These are phyloP conservation scores for Keiferia lycopersicella DNA, from an alignment of 2,888 invertebrate genomes.

Conservation along the genomic window DNA sequence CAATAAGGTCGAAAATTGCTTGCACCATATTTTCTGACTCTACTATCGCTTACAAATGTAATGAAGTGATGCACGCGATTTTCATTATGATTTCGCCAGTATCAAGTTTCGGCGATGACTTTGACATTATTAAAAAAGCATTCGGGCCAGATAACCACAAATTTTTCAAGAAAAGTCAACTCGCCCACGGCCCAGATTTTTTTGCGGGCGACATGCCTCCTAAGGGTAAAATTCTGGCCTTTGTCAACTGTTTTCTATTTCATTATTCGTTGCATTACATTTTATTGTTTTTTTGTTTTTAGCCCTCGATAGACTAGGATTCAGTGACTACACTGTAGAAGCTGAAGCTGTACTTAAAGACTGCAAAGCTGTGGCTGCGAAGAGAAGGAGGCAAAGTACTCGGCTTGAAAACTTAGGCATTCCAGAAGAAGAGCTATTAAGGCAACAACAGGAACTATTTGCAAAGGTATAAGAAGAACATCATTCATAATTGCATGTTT, in stretches of 20 bases:
- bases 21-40: too few species aligned
- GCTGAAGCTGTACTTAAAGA: slow-evolving; percentile 97
- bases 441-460: slow-evolving; percentile 98
- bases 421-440: slow-evolving; percentile 97
- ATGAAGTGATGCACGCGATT: too few species aligned
- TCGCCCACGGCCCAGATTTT: too few species aligned
- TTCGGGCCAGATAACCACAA: too few species aligned
- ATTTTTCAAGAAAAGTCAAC: too few species aligned
- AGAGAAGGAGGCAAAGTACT: slow-evolving; percentile 95
- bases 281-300: slow-evolving; percentile 38
- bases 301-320: slow-evolving; percentile 95
- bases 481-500: too few species aligned
- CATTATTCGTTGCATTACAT: neutral
- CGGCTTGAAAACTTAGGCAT: slow-evolving; percentile 98
- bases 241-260: neutral
- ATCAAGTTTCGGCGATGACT: too few species aligned
- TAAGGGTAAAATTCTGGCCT: neutral
- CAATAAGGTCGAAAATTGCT: too few species aligned
- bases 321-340: slow-evolving; percentile 96
- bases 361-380: slow-evolving; percentile 98
- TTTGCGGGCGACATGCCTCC: too few species aligned
- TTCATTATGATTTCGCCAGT: too few species aligned
- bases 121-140: too few species aligned
- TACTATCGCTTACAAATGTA: too few species aligned
- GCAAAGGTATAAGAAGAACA: slow-evolving; percentile 84